Evolutionary conservation across 2,888 invertebrate species (phyloP).

Genomic region (Temnothorax ravouxi): DNA sequence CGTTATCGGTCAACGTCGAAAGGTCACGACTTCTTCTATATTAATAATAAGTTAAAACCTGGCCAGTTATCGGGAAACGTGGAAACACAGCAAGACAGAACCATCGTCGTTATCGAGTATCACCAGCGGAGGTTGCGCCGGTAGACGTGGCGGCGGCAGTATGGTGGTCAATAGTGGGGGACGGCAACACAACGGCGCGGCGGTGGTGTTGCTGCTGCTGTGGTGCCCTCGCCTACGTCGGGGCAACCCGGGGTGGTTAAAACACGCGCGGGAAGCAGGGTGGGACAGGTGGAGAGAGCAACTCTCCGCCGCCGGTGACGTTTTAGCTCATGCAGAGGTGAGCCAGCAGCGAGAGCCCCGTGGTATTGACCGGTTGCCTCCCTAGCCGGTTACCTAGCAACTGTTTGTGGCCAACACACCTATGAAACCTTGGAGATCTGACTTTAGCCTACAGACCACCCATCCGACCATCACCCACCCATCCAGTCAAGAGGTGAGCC

Average conservation of each 20-base stretch:
- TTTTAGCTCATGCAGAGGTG: conserved; percentile 80
- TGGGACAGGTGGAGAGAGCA: conserved; percentile 76
- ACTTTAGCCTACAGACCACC: conserved; percentile 79
- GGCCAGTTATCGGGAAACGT: conserved; percentile 41
- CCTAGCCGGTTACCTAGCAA: conserved; percentile 84
- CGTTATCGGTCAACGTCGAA: conserved; percentile 27
- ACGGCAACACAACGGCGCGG: background rate
- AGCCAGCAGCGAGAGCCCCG: conserved; percentile 78
- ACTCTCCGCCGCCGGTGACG: conserved; percentile 82
- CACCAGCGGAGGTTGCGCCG: conserved; percentile 53
- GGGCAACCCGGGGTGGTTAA: conserved; percentile 30
- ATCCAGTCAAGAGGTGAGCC: conserved; percentile 56
- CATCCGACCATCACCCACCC: conserved; percentile 65
- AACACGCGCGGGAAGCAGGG: conserved; percentile 61
- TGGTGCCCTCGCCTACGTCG: conserved; percentile 35
- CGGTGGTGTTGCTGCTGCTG: conserved; percentile 69
- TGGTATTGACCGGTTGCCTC: conserved; percentile 86
- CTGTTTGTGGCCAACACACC: conserved; percentile 86
- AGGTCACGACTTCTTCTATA: conserved; percentile 2
- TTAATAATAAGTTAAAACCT: conserved; percentile 31
- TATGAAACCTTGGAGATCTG: conserved; percentile 86
- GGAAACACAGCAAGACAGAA: conserved; percentile 55
- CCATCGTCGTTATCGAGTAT: conserved; percentile 47
- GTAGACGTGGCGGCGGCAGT: conserved; percentile 55
- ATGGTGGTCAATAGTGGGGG: conserved; percentile 37